phyloP scores from a whole-genome alignment of 2,888 invertebrate species.

The Hipparchia semele region DNA sequence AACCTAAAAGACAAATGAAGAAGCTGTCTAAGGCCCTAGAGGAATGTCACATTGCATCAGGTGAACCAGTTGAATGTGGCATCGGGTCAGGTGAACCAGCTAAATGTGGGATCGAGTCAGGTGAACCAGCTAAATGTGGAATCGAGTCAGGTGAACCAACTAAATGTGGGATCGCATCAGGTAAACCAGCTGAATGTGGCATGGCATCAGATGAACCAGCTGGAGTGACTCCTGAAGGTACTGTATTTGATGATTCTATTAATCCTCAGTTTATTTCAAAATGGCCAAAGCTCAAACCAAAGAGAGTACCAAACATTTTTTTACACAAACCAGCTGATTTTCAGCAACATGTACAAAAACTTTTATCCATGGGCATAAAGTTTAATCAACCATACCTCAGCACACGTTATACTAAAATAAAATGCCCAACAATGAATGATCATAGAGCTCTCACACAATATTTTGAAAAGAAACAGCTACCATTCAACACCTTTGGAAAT shows the following conservation, averaged over 20 bases:
- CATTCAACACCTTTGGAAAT: constrained; percentile 63
- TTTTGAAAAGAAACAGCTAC: constrained; percentile 55
- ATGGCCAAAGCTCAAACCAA: constrained; percentile 54
- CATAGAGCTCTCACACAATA: constrained; percentile 53
- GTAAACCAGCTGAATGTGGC: constrained; percentile 33
- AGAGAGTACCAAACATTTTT: constrained; percentile 55
- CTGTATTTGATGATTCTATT: constrained; percentile 29
- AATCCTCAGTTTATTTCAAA: constrained; percentile 42
- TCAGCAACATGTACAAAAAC: constrained; percentile 47
- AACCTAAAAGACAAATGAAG: constrained; percentile 42
- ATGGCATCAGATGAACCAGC: constrained; percentile 37
- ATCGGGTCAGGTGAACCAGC: constrained; percentile 27
- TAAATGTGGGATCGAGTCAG: constrained; percentile 40
- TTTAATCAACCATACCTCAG: constrained; percentile 50
- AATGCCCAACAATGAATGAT: constrained; percentile 51
- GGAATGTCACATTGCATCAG: constrained; percentile 40
- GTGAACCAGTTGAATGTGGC: constrained; percentile 33
- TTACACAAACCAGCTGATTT: constrained; percentile 54
- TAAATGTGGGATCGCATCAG: no score
- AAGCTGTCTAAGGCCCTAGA: constrained; percentile 41
- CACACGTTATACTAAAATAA: constrained; percentile 52
- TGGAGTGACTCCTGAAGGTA: constrained; percentile 32
- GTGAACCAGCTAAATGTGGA: constrained; percentile 34
- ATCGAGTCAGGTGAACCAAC: constrained; percentile 26
- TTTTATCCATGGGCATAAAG: constrained; percentile 49